phyloP scores from a whole-genome alignment of 1,140 invertebrate genomes.

The Propsilocerus akamusi region DNA sequence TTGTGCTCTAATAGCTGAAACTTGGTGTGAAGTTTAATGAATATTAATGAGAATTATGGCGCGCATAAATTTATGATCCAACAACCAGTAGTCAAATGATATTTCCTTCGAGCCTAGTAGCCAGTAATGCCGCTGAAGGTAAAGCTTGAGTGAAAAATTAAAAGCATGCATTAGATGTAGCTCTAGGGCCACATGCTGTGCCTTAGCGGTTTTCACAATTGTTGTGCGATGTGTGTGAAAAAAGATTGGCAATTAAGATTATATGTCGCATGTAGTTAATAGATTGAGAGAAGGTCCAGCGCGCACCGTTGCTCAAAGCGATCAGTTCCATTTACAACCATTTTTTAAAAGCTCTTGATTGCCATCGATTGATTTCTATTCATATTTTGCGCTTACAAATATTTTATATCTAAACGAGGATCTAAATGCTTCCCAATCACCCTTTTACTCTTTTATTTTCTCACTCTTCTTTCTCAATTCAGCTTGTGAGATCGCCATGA shows the following conservation, averaged over 20 bases:
- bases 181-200: not conserved
- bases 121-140: not conserved
- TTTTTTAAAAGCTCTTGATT: no score
- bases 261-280: not conserved
- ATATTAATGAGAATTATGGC: not conserved
- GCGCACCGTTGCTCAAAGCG: no score
- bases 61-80: not conserved
- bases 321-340: no score
- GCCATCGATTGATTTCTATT: not conserved
- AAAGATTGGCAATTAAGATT: not conserved
- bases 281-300: no score
- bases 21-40: not conserved
- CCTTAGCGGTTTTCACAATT: not conserved
- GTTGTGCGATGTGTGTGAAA: no score
- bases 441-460: slow-evolving; percentile 1
- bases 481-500: not conserved
- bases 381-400: not conserved
- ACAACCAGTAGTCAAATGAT: no score
- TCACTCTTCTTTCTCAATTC: not conserved
- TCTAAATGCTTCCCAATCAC: not conserved
- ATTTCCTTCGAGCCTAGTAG: not conserved
- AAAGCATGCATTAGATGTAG: not conserved
- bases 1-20: no score
- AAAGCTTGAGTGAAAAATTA: not conserved
- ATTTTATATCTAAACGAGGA: not conserved